Percentiles rank a stretch among this genome's conserved stretches.
Evolutionary conservation across 2,113 vertebrate species (phyloP).

Genomic region (Peucedramus taeniatus): DNA sequence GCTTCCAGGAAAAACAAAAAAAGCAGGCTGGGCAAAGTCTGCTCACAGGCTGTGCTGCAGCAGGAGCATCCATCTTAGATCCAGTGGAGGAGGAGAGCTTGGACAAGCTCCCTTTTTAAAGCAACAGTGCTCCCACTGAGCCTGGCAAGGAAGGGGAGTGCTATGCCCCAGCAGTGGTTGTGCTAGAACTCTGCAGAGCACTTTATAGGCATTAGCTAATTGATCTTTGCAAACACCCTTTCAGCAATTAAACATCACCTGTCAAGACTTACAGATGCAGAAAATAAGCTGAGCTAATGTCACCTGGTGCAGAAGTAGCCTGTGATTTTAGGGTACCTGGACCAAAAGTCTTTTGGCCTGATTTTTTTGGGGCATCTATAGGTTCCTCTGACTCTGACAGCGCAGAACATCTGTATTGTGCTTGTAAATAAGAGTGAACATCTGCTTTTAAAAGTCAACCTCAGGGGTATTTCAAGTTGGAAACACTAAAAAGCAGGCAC

Average conservation of each 20-base stretch:
- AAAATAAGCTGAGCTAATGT: neutral
- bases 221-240: neutral
- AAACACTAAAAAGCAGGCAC: neutral
- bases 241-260: neutral
- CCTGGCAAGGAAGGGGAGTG: neutral
- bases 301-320: neutral
- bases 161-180: neutral
- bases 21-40: constrained; percentile 72
- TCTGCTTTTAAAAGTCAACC: neutral
- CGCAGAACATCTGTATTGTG: rapidly evolving
- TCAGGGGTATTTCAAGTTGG: neutral
- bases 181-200: neutral
- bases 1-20: constrained; percentile 73
- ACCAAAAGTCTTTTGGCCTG: neutral
- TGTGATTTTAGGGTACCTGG: neutral
- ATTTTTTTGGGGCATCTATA: neutral
- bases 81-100: constrained; percentile 56
- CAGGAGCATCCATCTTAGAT: constrained; percentile 64
- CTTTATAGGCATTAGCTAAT: neutral
- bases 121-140: constrained; percentile 60
- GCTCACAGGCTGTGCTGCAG: constrained; percentile 63
- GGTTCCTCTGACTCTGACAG: neutral
- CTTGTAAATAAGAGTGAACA: neutral
- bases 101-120: constrained; percentile 68
- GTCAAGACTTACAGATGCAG: neutral